These are phyloP conservation scores for Drosophila kikkawai DNA, from an alignment of 1,140 invertebrate species.

Conservation along the genomic window DNA sequence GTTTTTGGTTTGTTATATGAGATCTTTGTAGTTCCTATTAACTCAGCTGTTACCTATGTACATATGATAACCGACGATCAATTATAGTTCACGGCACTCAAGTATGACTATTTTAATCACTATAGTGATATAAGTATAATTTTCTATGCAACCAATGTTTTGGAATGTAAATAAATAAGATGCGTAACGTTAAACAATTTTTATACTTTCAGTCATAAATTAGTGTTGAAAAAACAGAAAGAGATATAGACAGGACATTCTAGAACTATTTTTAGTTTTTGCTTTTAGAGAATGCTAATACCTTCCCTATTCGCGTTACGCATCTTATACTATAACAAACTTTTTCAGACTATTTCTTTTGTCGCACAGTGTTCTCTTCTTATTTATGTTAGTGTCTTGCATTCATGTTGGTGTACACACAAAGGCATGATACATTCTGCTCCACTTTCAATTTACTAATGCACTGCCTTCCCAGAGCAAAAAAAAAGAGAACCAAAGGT, in stretches of 20 bases:
- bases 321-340: background rate
- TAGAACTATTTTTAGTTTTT: no score
- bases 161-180: background rate
- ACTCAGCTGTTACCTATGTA: background rate
- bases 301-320: no score
- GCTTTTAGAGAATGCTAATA: no score
- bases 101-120: no score
- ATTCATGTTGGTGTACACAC: constrained; percentile 55
- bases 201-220: background rate
- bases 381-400: constrained; percentile 67
- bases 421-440: constrained; percentile 44
- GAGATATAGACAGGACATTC: no score
- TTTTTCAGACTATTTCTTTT: background rate
- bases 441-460: constrained; percentile 81
- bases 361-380: background rate
- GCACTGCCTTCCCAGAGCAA: constrained; percentile 42
- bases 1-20: background rate
- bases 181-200: background rate
- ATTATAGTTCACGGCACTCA: no score
- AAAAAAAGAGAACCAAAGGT: constrained; percentile 54
- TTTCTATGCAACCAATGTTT: no score
- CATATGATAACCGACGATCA: no score
- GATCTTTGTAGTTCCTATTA: background rate
- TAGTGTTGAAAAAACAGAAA: no score
- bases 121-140: no score